Evolutionary conservation across 2,888 invertebrate species (phyloP).

Genomic region (Tridacna crocea): DNA sequence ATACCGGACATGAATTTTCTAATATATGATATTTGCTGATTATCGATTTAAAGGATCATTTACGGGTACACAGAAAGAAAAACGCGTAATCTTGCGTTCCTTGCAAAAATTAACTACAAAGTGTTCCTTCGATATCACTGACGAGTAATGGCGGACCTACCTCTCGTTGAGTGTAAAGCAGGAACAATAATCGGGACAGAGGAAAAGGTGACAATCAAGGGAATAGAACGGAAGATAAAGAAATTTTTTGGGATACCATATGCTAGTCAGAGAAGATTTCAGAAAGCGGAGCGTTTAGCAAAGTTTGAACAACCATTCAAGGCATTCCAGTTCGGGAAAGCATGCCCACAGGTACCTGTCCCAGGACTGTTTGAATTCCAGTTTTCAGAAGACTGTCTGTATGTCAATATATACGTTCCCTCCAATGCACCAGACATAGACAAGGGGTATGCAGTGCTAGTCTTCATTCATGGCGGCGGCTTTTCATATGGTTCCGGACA

Average conservation of each 20-base stretch:
- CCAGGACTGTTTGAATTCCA: constrained; percentile 3
- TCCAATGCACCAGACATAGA: background rate
- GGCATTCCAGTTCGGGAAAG: constrained; percentile 15
- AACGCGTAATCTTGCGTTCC: too few species aligned
- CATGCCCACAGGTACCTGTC: constrained; percentile 21
- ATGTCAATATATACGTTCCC: constrained; percentile 97
- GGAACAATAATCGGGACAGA: too few species aligned
- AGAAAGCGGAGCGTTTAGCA: constrained; percentile 14
- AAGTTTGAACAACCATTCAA: constrained; percentile 6
- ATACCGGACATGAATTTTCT: too few species aligned
- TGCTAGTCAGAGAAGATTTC: constrained; percentile 3
- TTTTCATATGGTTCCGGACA: constrained; percentile 94
- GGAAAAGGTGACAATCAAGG: background rate
- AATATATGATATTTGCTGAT: too few species aligned
- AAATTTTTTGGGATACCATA: constrained; percentile 2
- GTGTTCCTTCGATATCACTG: too few species aligned
- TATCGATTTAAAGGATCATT: too few species aligned
- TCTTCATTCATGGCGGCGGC: constrained; percentile 97
- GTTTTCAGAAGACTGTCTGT: constrained; percentile 94
- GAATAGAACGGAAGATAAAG: background rate
- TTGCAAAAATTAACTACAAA: too few species aligned
- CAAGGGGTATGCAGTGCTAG: constrained; percentile 89
- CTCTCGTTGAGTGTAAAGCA: too few species aligned
- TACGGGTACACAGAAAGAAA: too few species aligned
- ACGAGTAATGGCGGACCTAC: too few species aligned